Evolutionary conservation across 2,797 vertebrate species (phyloP), one percentile per base, ranked within the genome.

Genomic region (Pteropus rufus): DNA sequence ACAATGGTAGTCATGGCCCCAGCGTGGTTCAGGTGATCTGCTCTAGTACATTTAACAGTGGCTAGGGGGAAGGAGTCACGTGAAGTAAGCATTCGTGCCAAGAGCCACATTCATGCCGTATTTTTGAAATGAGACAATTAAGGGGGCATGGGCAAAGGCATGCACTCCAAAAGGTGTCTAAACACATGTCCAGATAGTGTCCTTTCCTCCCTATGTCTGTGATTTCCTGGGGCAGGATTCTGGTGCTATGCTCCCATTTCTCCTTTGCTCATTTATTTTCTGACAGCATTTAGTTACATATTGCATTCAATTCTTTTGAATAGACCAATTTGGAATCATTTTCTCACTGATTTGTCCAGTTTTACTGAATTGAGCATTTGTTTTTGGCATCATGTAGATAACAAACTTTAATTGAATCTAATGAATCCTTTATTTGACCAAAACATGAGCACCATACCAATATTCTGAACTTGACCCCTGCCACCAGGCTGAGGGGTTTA

Each of bases 401-500:
- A 70, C 4, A 89, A 89, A 87, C 5, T 82, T 39, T 92, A 72
- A 95, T 41, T 79, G 64, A 84, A 82, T 60, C 15, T 81, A 84
- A 75, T 79, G 46, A 77, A 75, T 93, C 91, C 88, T 87, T 76
- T 93, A 26, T 91, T 86, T 92, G 18, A 64, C 75, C 23, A 92
- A 90, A 93, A 82, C 29, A 79, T 29, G 16, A 44, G 3, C 21
- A n/a, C 21, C 8, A n/a, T 65, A 62, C 5, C 21, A 89, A 49
- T 58, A 93, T 56, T 86, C 15, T 86, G n/a, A 93, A 94, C 12
- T 46, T 92, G 52, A 89, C 36, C 24, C 4, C 31, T 87, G 41
- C 19, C 49, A 54, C 70, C 56, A 76, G 75, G 12, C 34, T 31
- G 54, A 89, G 6, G 4, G 19, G 3, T 49, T 83, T 94, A 60